A percentile compares a stretch with the other conserved stretches of the same genome.
These are phyloP conservation scores for Tortrix viridana DNA, from an alignment of 2,888 invertebrate species.

Conservation along the genomic window DNA sequence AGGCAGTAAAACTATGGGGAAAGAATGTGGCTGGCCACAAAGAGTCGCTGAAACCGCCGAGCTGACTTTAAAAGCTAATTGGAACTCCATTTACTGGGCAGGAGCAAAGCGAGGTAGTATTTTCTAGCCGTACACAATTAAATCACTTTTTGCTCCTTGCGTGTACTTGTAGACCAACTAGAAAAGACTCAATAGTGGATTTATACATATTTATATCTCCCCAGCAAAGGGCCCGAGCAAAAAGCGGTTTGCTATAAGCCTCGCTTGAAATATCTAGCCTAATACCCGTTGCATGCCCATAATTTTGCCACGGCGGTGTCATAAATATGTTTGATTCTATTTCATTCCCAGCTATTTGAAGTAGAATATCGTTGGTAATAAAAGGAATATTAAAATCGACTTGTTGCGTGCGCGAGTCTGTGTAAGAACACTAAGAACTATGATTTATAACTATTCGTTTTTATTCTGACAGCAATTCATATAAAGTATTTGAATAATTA, in stretches of 20 bases:
- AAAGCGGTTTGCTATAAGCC: constrained; percentile 52
- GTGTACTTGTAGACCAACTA: constrained; percentile 23
- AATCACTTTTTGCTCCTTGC: constrained; percentile 17
- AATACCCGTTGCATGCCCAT: constrained; percentile 49
- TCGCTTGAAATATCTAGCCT: constrained; percentile 45
- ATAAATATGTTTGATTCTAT: constrained; percentile 51
- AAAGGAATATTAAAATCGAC: constrained; percentile 50
- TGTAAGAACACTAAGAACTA: constrained; percentile 21
- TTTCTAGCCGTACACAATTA: constrained; percentile 34
- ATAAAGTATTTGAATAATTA: constrained; percentile 12
- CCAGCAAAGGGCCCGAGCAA: constrained; percentile 47
- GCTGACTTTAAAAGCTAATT: constrained; percentile 35
- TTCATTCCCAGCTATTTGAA: constrained; percentile 49
- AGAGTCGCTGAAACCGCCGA: neutral
- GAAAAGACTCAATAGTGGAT: constrained; percentile 32
- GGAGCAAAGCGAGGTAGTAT: constrained; percentile 20
- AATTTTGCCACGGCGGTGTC: constrained; percentile 44
- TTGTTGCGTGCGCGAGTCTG: constrained; percentile 34
- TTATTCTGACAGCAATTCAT: constrained; percentile 15
- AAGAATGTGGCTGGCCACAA: constrained; percentile 23
- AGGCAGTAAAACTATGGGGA: constrained; percentile 24
- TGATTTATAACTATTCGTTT: constrained; percentile 21
- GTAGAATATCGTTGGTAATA: constrained; percentile 50
- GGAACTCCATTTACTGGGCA: constrained; percentile 26
- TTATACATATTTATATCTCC: constrained; percentile 47